Base-by-base conservation (phyloP, 2,113 vertebrate species). In the Coreoperca whiteheadi region DNA sequence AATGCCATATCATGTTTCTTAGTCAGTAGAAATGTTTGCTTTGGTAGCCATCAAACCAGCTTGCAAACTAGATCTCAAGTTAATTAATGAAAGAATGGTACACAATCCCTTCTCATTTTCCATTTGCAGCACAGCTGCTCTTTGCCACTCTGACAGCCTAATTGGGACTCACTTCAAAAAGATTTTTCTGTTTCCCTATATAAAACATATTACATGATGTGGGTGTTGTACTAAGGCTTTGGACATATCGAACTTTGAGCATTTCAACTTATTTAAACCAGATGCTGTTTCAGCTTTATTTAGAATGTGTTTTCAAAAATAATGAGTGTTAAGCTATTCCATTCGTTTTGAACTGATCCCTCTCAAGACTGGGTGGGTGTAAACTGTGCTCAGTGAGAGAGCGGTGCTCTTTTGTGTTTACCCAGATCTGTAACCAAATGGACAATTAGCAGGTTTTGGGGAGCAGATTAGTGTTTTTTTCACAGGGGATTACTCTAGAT, bases 361-460 rank as follows among this genome's bases (percentile, higher is more conserved):
- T 53, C 60, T 78, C 23, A 74, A 85, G 85, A 86, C 83, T 66
- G 51, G 80, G 82, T 81, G 88, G 76, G 51, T 79, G 78, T 77
- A 83, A 86, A 83, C 67, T 72, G 48, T 30, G 72, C 61, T 76
- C 54, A 28, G 64, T 18, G 30, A 82, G 66, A 28, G 85, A 85
- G 68, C 37, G 15, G n/a, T 83, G 77, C 64, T 87, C 68, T 77
- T 82, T 79, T 84, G 30, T 85, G 75, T 86, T 93, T 86, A 84
- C 79, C 60, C 46, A 4, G 69, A 86, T 92, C 84, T 93, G 84
- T 87, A 88, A 89, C 85, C 86, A 93, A 92, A 92, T 79, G 69
- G 77, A 87, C 91, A 91, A 92, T 93, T 93, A 91, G 84, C 88
- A 87, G 77, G 75, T 87, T 84, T 82, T 83, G 74, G 77, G 79